Conservation (phyloP, 2,888 invertebrate genomes). For the Drosophila mettleri region DNA sequence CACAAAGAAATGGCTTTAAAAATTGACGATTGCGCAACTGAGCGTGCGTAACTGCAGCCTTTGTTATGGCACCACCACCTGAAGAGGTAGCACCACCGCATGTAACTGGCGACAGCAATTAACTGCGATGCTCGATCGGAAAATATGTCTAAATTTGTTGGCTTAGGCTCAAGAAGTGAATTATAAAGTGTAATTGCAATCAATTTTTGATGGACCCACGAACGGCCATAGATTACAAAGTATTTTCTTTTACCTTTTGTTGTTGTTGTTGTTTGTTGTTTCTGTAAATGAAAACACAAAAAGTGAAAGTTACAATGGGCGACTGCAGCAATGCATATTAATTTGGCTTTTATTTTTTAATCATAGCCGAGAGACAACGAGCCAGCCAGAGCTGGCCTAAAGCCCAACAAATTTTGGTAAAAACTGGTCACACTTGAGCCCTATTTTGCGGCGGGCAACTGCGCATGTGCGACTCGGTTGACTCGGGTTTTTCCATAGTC, state of each 20-base stretch:
- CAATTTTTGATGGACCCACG: constrained; percentile 14
- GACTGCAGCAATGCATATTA: constrained; percentile 77
- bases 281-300: constrained; percentile 67
- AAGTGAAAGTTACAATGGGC: constrained; percentile 72
- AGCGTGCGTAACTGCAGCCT: constrained; percentile 65
- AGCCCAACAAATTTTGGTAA: constrained; percentile 41
- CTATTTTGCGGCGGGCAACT: constrained; percentile 19
- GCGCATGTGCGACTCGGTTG: constrained; percentile 58
- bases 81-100: constrained; percentile 2
- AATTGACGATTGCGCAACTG: constrained; percentile 58
- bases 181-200: constrained; percentile 59
- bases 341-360: constrained; percentile 50
- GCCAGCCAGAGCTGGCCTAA: constrained; percentile 26
- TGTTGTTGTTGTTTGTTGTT: constrained; percentile 17
- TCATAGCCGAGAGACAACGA: constrained; percentile 12
- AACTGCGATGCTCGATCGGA: constrained; percentile 40
- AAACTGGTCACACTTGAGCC: constrained; percentile 40
- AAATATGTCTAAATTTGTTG: constrained; percentile 30
- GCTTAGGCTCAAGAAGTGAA: not conserved
- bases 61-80: constrained; percentile 26
- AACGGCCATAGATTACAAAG: constrained; percentile 33
- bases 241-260: constrained; percentile 20
- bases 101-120: constrained; percentile 33
- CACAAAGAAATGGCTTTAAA: constrained; percentile 24
- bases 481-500: constrained; percentile 47